Evolutionary conservation across 2,888 invertebrate genomes (phyloP).

Genomic region (Catonia carolina): DNA sequence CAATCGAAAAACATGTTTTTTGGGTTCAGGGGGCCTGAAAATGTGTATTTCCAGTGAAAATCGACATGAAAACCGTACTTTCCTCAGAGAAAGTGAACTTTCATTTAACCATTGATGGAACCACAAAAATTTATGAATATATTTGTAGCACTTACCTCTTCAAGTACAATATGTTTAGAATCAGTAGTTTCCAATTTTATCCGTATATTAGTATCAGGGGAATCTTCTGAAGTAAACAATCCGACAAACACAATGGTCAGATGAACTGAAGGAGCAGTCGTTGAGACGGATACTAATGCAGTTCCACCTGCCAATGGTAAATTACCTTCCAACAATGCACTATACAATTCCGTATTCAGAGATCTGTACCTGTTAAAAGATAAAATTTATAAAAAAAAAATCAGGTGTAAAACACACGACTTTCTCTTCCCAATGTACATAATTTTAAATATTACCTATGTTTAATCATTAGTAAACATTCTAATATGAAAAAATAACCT

Average conservation of each 20-base stretch:
- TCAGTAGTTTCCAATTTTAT: constrained; percentile 64
- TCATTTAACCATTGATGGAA: too few species aligned
- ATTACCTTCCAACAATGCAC: constrained; percentile 61
- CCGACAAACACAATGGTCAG: constrained; percentile 77
- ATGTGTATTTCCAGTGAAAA: too few species aligned
- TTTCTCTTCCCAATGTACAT: too few species aligned
- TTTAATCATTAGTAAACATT: too few species aligned
- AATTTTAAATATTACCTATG: too few species aligned
- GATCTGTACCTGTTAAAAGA: constrained; percentile 55
- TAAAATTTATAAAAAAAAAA: neutral
- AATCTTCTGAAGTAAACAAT: constrained; percentile 56
- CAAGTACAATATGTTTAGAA: constrained; percentile 63
- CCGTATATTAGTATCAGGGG: constrained; percentile 59
- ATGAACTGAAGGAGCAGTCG: constrained; percentile 73
- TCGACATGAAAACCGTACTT: too few species aligned
- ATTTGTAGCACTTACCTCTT: constrained; percentile 51
- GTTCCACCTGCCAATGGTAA: constrained; percentile 68
- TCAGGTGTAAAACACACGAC: neutral
- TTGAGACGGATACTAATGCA: constrained; percentile 74
- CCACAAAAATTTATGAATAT: too few species aligned
- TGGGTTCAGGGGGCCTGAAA: too few species aligned
- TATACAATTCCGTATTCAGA: constrained; percentile 73
- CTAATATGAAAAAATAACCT: too few species aligned
- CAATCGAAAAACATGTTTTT: too few species aligned
- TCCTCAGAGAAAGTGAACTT: too few species aligned